phyloP scores from a whole-genome alignment of 2,797 vertebrate genomes.

The Sebastes taczanowskii region DNA sequence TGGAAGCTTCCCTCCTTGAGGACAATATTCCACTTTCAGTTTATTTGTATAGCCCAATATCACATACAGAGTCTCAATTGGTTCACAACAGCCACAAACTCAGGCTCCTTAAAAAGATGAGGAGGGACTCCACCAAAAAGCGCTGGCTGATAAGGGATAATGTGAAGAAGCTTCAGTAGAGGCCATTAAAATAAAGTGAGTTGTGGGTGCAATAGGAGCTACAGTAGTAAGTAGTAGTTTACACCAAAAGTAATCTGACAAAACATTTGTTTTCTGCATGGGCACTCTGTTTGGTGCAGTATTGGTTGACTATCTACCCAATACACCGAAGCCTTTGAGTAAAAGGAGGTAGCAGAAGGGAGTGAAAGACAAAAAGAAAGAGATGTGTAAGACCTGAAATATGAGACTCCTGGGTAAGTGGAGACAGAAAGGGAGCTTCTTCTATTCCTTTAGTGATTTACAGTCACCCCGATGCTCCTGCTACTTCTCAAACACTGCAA shows the following conservation, averaged over 20 bases:
- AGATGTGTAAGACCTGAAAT: slow-evolving; percentile 42
- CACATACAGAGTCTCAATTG: background rate
- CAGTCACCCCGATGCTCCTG: slow-evolving; percentile 16
- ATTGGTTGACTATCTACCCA: no score
- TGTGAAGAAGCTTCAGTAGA: background rate
- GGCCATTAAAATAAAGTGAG: background rate
- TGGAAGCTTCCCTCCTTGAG: background rate
- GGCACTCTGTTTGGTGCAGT: background rate
- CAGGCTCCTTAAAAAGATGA: background rate
- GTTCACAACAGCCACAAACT: slow-evolving; percentile 5
- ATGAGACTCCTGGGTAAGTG: slow-evolving; percentile 49
- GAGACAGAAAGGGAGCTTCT: slow-evolving; percentile 33
- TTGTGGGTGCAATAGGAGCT: background rate
- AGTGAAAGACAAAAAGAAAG: slow-evolving; percentile 3
- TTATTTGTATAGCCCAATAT: slow-evolving; percentile 44
- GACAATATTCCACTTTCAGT: slow-evolving; percentile 32
- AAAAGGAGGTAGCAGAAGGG: background rate
- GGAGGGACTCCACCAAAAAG: background rate
- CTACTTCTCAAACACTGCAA: slow-evolving; percentile 15
- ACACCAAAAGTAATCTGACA: background rate
- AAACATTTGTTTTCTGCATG: background rate
- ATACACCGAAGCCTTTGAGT: background rate
- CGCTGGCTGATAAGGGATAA: background rate
- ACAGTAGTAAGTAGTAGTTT: background rate
- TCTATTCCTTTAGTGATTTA: slow-evolving; percentile 52